Base-by-base conservation (phyloP, 2,113 vertebrate species). In the Zonotrichia leucophrys region DNA sequence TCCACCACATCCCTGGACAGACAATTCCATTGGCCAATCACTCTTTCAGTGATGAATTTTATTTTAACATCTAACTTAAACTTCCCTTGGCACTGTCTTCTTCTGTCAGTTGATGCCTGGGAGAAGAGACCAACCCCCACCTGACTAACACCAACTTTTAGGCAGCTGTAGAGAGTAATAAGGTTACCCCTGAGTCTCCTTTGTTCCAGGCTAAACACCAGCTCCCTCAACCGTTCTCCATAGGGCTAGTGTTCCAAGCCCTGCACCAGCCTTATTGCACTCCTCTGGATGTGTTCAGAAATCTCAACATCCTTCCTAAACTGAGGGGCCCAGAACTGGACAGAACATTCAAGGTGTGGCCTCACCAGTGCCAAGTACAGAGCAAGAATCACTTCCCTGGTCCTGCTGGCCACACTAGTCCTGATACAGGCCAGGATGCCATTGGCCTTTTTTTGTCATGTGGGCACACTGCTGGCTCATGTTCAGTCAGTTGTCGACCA, bases 271-370 rank as follows among this genome's bases (percentile, higher is more conserved):
- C 22, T 55, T 2, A 2, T 10, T 72, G 50, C 28, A 4, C 13
- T 49, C 27, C 37, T 53, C 69, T 53, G 69, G 15, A 4, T 1
- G 1, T 3, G 1, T 8, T 53, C 49, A 53, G 39, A 11, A 5
- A 18, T 70, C 28, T 41, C 37, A 41, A 18, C 2, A 0, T 18
- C 49, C 49, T 72, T 72, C 49, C 15, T 41, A 53, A 53, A 72
- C 19, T 69, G 47, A 50, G 49, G 49, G 21, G 28, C 28, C 22
- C 22, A 25, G 69, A 55, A 42, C 16, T 19, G 37, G 30, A 2
- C 12, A 33, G 21, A 33, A 12, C 1, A 72, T 30, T 72, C 50
- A 42, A 42, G 28, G 21, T 33, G 6, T 2, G 0, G 28, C 37
- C 11, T 72, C 15, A 72, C 37, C n/a, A 53, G 28, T 41, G 21